phyloP scores from a whole-genome alignment of 2,797 vertebrate species.

The Linurgus olivaceus region DNA sequence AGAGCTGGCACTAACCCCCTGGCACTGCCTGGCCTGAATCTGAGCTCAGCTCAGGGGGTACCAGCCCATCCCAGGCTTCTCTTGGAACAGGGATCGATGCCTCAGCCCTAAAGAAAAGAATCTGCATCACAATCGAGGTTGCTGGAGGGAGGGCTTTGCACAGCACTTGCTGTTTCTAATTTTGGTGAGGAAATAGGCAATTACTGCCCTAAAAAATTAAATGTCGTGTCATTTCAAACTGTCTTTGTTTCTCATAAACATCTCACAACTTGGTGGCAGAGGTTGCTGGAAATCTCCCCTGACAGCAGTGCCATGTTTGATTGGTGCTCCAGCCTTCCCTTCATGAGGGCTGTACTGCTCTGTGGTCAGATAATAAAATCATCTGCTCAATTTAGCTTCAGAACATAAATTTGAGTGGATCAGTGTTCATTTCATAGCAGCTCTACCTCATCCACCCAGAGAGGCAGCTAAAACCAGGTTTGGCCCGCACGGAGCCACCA shows the following conservation, averaged over 20 bases:
- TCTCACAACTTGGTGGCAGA: constrained; percentile 21
- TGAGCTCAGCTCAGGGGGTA: background rate
- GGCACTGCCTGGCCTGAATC: background rate
- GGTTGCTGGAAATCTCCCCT: constrained; percentile 28
- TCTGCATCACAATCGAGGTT: background rate
- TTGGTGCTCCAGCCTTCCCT: background rate
- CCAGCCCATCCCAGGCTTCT: background rate
- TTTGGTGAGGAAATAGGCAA: constrained; percentile 51
- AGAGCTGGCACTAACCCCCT: background rate
- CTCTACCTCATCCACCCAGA: background rate
- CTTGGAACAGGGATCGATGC: background rate
- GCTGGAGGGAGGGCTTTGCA: background rate
- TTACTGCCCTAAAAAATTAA: constrained; percentile 58
- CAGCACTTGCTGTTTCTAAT: constrained; percentile 45
- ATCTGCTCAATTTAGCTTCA: background rate
- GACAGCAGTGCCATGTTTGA: background rate
- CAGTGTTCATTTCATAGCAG: background rate
- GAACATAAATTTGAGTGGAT: background rate
- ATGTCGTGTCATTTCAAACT: constrained; percentile 26
- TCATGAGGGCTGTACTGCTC: constrained; percentile 1
- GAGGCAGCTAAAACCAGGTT: background rate
- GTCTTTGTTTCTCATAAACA: constrained; percentile 49
- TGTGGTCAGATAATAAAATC: constrained; percentile 1
- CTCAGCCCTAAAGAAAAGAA: background rate
- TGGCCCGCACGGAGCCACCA: background rate